Evolutionary conservation across 2,888 invertebrate species (phyloP).

Genomic region (Cataglyphis livida): DNA sequence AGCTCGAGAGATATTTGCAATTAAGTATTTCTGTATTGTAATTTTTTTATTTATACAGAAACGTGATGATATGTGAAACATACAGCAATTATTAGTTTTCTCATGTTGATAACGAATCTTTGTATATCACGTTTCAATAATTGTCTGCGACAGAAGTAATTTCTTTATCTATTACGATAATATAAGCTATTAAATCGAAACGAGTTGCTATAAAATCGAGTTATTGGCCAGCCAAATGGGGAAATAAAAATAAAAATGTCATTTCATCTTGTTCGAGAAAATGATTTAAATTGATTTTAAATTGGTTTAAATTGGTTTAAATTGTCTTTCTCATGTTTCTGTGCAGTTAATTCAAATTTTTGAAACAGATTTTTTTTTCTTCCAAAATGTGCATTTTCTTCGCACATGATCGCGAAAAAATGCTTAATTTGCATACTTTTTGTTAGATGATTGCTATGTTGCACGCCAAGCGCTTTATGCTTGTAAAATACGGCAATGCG

Average conservation of each 20-base stretch:
- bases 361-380: not conserved
- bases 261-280: not conserved
- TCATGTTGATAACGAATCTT: not conserved
- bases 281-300: not conserved
- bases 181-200: not conserved
- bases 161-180: not conserved
- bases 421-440: constrained; percentile 61
- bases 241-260: not conserved
- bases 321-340: not conserved
- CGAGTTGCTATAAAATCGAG: not conserved
- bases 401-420: not conserved
- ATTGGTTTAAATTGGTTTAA: not conserved
- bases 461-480: not conserved
- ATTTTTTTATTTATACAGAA: not conserved
- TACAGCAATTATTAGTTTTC: not conserved
- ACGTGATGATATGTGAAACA: not conserved
- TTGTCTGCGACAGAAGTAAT: not conserved
- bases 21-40: constrained; percentile 11
- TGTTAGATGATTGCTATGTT: not conserved
- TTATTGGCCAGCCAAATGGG: not conserved
- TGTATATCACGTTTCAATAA: not conserved
- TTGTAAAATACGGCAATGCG: constrained; percentile 18
- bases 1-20: not conserved
- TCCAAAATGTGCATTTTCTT: not conserved
- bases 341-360: not conserved